Conservation (phyloP, 2,888 invertebrate species). For the Hetaerina titia region DNA sequence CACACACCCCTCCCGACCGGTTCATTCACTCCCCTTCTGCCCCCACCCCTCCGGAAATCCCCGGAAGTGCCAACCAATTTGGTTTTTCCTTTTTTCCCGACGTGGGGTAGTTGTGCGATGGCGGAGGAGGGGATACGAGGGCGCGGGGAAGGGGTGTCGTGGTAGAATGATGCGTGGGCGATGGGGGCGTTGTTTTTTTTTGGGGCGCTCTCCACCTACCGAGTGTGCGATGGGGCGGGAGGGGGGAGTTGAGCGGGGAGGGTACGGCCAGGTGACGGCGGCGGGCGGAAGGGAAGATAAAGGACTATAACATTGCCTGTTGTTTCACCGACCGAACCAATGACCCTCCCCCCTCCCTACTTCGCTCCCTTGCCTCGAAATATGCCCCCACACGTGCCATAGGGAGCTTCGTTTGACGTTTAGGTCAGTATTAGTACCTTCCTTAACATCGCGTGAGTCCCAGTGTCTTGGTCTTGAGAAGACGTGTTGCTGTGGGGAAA, state of each 20-base stretch:
- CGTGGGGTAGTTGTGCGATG: neutral
- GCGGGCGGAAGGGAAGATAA: conserved; percentile 36
- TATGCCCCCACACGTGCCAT: neutral
- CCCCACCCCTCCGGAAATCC: neutral
- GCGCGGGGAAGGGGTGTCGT: neutral
- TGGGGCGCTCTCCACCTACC: neutral
- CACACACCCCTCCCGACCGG: neutral
- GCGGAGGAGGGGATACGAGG: neutral
- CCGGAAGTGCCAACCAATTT: conserved; percentile 46
- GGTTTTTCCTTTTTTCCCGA: neutral
- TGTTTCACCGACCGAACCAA: conserved; percentile 16
- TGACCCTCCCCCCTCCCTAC: neutral
- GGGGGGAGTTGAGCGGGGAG: neutral
- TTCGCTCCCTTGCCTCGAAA: neutral
- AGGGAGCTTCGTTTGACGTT: neutral
- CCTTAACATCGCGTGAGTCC: neutral
- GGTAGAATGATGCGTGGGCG: neutral
- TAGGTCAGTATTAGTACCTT: neutral
- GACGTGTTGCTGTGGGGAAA: no score
- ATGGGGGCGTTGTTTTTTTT: neutral
- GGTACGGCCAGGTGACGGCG: neutral
- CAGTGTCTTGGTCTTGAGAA: no score
- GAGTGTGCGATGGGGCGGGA: neutral
- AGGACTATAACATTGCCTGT: conserved; percentile 31
- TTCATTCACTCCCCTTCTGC: neutral